Percentiles rank a stretch among this genome's conserved stretches.
phyloP scores from a whole-genome alignment of 2,113 vertebrate species.

The Ammodytes dubius region DNA sequence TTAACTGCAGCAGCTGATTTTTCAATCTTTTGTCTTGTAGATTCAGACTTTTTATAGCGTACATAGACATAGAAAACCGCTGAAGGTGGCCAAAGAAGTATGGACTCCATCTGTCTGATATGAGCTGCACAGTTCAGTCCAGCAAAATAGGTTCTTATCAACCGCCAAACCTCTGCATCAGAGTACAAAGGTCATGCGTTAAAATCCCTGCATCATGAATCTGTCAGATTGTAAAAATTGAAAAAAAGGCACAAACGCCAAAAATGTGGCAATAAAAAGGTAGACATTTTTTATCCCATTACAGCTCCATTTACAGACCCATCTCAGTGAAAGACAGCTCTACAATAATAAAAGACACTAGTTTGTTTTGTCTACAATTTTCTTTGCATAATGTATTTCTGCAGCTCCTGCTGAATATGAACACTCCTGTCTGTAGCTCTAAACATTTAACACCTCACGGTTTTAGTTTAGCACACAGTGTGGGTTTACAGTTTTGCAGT shows the following conservation, averaged over 20 bases:
- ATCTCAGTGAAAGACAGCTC: slow-evolving; percentile 4
- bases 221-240: neutral
- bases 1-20: slow-evolving; percentile 11
- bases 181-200: slow-evolving; percentile 9
- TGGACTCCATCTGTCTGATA: slow-evolving; percentile 44
- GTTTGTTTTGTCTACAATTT: slow-evolving; percentile 28
- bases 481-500: slow-evolving; percentile 12
- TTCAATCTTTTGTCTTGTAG: slow-evolving; percentile 19
- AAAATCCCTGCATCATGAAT: slow-evolving; percentile 46
- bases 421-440: neutral
- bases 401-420: slow-evolving; percentile 8
- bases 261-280: neutral
- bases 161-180: slow-evolving; percentile 20
- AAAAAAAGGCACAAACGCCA: neutral
- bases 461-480: slow-evolving; percentile 10
- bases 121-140: neutral
- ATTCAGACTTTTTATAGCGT: slow-evolving; percentile 17
- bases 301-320: slow-evolving; percentile 2
- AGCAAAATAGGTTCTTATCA: slow-evolving; percentile 11
- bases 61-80: slow-evolving; percentile 27
- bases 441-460: neutral
- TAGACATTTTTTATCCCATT: slow-evolving; percentile 9
- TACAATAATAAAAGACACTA: slow-evolving; percentile 21
- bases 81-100: slow-evolving; percentile 39
- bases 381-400: neutral